A percentile compares a stretch with the other conserved stretches of the same genome.
These are phyloP conservation scores for Lemur catta DNA, from an alignment of 2,797 vertebrate species.

Conservation along the genomic window DNA sequence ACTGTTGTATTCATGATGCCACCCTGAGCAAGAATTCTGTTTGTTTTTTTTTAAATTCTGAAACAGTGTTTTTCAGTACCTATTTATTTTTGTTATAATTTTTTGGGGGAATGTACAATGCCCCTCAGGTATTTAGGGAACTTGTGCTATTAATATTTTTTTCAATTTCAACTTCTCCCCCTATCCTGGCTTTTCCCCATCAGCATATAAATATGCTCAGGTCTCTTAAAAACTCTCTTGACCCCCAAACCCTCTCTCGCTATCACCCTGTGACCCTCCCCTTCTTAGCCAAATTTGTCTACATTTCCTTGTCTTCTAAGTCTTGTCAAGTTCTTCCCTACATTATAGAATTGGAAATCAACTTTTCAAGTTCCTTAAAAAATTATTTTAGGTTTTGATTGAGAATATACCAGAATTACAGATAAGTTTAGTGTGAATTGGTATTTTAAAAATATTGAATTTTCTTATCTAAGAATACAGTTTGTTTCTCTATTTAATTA, in stretches of 20 bases:
- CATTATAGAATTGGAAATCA: conserved; percentile 2
- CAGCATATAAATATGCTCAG: not conserved
- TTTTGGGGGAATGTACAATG: not conserved
- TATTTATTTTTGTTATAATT: not conserved
- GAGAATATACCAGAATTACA: not conserved
- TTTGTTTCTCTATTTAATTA: not conserved
- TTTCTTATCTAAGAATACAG: not conserved
- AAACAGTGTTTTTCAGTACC: not conserved
- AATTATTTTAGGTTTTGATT: not conserved
- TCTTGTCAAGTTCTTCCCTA: not conserved
- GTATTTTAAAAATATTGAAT: not conserved
- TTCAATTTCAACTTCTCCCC: not conserved
- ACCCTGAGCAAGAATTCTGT: conserved; percentile 7
- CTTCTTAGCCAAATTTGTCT: not conserved
- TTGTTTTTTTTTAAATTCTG: not conserved
- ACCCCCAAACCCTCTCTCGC: not conserved
- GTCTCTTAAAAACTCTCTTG: not conserved
- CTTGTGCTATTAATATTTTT: not conserved
- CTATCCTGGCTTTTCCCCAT: not conserved
- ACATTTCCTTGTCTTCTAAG: not conserved
- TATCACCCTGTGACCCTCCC: not conserved
- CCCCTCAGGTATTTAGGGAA: not conserved
- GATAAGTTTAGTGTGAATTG: not conserved
- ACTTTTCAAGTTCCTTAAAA: not conserved
- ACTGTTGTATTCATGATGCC: not conserved